Base-by-base conservation (phyloP, 2,888 invertebrate species). In the Serrognathus titanus region DNA sequence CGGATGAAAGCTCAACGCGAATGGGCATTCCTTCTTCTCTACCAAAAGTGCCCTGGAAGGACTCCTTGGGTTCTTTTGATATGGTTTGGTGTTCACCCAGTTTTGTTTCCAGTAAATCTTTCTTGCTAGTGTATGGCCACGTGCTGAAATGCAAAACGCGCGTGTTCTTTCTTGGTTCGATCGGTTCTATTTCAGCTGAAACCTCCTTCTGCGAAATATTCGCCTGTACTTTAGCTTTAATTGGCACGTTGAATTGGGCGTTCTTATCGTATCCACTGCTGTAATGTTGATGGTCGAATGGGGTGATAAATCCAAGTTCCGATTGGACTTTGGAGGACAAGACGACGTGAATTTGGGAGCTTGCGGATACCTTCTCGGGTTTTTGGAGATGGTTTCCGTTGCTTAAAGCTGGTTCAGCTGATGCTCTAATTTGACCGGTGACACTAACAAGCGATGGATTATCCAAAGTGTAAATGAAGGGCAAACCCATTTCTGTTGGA, bases 401-500 rank as follows among this genome's bases (percentile, higher is more conserved):
- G 49, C 68, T 69, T 39, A 76, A 55, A 54, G 71, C 65, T 9
- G 79, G 74, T 65, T 79, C 73, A 24, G 81, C 69, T 56, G 75
- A 71, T 41, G 77, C 81, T 54, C 80, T 78, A 2, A 80, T 69
- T 54, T 82, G 78, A 55, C 82, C 81, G 60, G 81, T 76, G 8
- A 83, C 63, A 63, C 81, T 82, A 16, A 85, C 61, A 13, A 85
- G 72, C 9, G 80, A 78, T 9, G 88, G 88, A 53, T 79, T 80
- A 53, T 83, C 83, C 66, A 84, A 81, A 52, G 82, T 83, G 75
- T 80, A 88, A 57, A 85, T 75, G 73, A 87, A 87, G 9, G 89
- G 89, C 64, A 89, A 78, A 72, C 90, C 90, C 64, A 82, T 82
- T 56, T 84, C 85, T n/a, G 87, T 82, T 3, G 90, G 88, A 80